Conservation (phyloP, 2,113 vertebrate species). For the Tetraodon nigroviridis region DNA sequence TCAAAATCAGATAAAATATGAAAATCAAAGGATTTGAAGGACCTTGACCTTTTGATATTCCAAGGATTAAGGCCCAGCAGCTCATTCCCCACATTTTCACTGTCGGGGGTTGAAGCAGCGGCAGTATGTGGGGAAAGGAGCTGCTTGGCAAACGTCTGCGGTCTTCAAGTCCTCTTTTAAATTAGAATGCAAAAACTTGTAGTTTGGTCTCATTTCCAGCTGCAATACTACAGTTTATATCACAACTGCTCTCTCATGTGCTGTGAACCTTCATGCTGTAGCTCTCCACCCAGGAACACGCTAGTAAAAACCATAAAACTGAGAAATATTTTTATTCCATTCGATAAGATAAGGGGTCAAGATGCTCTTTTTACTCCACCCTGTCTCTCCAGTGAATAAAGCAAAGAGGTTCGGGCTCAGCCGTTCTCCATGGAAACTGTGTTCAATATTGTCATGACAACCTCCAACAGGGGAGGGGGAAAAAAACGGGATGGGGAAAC, state of each 20-base stretch:
- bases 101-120: no score
- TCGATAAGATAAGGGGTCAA: conserved; percentile 27
- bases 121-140: no score
- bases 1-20: no score
- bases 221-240: no score
- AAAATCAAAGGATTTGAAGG: no score
- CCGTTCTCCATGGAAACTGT: conserved; percentile 76
- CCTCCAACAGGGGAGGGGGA: conserved; percentile 55
- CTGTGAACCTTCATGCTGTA: no score
- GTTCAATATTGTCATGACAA: conserved; percentile 77
- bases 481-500: conserved; percentile 47
- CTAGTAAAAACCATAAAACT: conserved; percentile 2
- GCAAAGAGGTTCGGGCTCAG: conserved; percentile 53
- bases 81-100: no score
- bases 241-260: no score
- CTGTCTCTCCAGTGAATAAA: conserved; percentile 33
- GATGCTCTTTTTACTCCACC: conserved; percentile 18
- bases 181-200: neutral
- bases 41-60: no score
- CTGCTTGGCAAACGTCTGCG: no score
- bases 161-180: neutral
- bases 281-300: neutral
- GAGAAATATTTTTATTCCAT: conserved; percentile 10
- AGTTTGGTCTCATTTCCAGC: no score
- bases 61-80: no score